Percentiles rank a stretch among this genome's conserved stretches.
phyloP scores from a whole-genome alignment of 2,888 invertebrate genomes.

The Halocaridina rubra region DNA sequence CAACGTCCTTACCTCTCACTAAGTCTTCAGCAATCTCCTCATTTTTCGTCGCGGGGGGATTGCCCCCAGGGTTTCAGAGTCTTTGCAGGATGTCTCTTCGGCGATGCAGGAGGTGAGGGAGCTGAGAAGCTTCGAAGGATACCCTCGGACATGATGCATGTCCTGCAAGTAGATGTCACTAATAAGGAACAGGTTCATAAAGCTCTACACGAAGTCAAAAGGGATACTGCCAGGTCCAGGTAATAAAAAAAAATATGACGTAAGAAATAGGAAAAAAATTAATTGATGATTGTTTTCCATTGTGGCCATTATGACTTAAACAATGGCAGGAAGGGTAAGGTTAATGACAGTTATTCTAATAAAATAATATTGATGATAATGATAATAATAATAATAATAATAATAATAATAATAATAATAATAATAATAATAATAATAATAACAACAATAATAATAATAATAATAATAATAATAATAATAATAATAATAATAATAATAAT shows the following conservation, averaged over 20 bases:
- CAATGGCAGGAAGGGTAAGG: neutral
- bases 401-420: neutral
- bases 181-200: constrained; percentile 10
- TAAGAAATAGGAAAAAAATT: no score
- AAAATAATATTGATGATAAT: neutral
- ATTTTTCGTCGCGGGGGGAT: no score
- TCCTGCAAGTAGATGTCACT: constrained; percentile 46
- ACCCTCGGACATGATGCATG: constrained; percentile 21
- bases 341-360: neutral
- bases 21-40: no score
- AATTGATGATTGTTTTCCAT: no score
- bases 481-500: neutral
- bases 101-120: constrained; percentile 13
- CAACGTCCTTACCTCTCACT: no score
- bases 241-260: no score
- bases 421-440: neutral
- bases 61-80: constrained; percentile 45
- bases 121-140: constrained; percentile 5
- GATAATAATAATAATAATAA: neutral
- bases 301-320: no score
- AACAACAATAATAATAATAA: neutral
- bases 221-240: no score
- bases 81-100: constrained; percentile 42
- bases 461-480: neutral
- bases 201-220: no score